Conservation (phyloP, 1,140 invertebrate species). For the Geopemphigus sp. region DNA sequence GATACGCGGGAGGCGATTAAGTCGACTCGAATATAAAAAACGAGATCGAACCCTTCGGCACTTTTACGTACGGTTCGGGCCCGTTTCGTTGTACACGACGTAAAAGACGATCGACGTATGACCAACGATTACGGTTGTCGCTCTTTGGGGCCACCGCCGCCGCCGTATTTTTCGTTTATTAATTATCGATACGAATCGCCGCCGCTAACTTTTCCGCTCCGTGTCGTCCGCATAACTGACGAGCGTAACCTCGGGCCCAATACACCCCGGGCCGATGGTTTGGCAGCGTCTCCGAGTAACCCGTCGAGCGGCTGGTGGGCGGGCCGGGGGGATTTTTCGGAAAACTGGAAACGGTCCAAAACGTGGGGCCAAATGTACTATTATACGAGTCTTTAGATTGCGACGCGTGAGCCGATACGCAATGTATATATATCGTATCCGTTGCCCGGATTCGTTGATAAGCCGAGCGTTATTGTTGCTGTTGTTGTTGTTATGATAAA, state of each 20-base stretch:
- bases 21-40: too few relatives aligned
- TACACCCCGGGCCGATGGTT: not conserved
- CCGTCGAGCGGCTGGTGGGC: too few relatives aligned
- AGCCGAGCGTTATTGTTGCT: slow-evolving; percentile 1
- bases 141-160: too few relatives aligned
- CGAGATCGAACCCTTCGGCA: too few relatives aligned
- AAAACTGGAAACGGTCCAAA: slow-evolving; percentile 31
- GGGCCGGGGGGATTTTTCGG: not conserved
- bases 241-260: not conserved
- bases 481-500: too few relatives aligned
- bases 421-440: slow-evolving; percentile 1
- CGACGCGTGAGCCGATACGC: not conserved
- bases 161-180: too few relatives aligned
- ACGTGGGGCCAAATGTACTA: slow-evolving; percentile 31
- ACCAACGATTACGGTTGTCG: too few relatives aligned
- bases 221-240: not conserved
- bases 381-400: slow-evolving; percentile 11
- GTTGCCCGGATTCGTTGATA: not conserved
- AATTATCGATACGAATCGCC: too few relatives aligned
- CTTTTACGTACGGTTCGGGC: too few relatives aligned
- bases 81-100: too few relatives aligned
- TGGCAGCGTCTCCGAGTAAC: not conserved
- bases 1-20: too few relatives aligned
- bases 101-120: too few relatives aligned
- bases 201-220: not conserved